phyloP scores from a whole-genome alignment of 30 jellyfish, hydroid and myxozoan genomes.

The Turritopsis rubra region DNA sequence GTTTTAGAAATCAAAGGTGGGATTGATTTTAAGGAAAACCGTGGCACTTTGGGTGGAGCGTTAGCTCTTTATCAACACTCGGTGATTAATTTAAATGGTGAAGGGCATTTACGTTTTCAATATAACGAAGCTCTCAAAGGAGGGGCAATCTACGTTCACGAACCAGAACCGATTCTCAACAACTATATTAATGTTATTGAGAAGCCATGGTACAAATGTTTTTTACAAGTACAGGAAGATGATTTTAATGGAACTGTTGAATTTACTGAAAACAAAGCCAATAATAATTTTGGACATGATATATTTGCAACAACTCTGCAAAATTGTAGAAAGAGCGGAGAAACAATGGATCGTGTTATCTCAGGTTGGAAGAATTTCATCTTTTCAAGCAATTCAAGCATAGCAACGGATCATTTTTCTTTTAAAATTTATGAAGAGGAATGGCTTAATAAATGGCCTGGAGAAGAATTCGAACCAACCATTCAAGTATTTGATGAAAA shows the following conservation, averaged over 20 bases:
- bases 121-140: neutral
- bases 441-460: slow-evolving; percentile 19
- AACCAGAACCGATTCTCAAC: neutral
- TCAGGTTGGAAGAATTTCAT: slow-evolving; percentile 15
- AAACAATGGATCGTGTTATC: slow-evolving; percentile 1
- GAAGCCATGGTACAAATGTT: neutral
- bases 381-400: neutral
- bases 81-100: neutral
- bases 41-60: slow-evolving; percentile 1
- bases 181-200: neutral
- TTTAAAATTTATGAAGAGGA: neutral
- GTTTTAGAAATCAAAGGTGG: neutral
- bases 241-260: neutral
- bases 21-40: neutral
- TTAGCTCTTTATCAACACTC: neutral
- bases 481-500: slow-evolving; percentile 13
- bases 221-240: neutral
- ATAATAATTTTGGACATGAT: slow-evolving; percentile 14
- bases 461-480: neutral
- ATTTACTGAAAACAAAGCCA: slow-evolving; percentile 20
- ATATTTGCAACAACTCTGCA: slow-evolving; percentile 30
- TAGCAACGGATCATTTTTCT: slow-evolving; percentile 16
- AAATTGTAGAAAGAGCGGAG: neutral
- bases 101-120: neutral
- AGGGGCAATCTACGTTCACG: neutral